phyloP scores from a whole-genome alignment of 2,888 invertebrate species.

The Petrolisthes cinctipes region DNA sequence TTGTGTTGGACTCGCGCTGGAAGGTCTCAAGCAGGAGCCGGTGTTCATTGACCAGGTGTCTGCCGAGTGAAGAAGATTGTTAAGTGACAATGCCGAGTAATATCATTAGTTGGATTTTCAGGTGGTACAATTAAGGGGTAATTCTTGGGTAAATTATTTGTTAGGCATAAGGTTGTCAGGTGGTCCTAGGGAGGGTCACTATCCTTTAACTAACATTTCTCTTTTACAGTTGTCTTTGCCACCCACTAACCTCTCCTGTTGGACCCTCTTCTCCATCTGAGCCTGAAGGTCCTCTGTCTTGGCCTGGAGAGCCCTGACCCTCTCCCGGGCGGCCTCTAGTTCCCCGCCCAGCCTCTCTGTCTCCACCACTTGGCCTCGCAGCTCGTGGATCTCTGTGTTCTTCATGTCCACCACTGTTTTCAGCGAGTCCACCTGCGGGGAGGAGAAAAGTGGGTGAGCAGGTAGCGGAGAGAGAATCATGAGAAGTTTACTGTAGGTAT shows the following conservation, averaged over 20 bases:
- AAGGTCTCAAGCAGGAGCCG: conserved; percentile 71
- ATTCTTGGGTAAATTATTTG: too few relatives aligned
- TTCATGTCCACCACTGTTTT: conserved; percentile 89
- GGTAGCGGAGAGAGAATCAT: too few relatives aligned
- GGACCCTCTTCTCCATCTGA: conserved; percentile 79
- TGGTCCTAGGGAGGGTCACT: neutral
- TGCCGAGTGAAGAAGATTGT: conserved; percentile 2
- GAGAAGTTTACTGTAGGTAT: too few relatives aligned
- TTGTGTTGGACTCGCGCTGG: conserved; percentile 83
- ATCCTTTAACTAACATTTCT: neutral
- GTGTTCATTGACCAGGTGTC: conserved; percentile 59
- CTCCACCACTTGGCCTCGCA: conserved; percentile 74
- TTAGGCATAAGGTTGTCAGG: neutral
- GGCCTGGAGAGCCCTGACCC: conserved; percentile 82
- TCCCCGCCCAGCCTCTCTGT: conserved; percentile 81
- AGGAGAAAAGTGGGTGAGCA: too few relatives aligned
- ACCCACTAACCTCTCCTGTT: conserved; percentile 79
- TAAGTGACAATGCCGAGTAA: too few relatives aligned
- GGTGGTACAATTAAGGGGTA: too few relatives aligned
- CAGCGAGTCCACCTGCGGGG: conserved; percentile 80
- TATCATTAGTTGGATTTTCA: too few relatives aligned
- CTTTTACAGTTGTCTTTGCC: neutral
- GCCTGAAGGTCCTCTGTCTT: conserved; percentile 87
- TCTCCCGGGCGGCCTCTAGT: conserved; percentile 80
- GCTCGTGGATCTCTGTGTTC: conserved; percentile 84